phyloP scores from a whole-genome alignment of 2,888 invertebrate genomes.

The Iselma pallidipennis region DNA sequence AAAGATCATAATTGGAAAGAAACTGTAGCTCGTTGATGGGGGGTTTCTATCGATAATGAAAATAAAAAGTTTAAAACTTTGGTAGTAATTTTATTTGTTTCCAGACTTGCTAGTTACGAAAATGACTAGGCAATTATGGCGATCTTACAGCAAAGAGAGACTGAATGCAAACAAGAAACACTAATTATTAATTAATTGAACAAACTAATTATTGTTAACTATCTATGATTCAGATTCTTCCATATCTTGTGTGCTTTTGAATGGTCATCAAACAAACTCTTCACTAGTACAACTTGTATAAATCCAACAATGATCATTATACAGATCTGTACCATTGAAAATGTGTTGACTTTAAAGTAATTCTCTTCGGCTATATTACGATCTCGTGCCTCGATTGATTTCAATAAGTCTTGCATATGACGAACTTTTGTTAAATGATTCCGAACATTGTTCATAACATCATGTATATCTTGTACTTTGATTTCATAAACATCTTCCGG shows the following conservation, averaged over 20 bases:
- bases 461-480: constrained; percentile 67
- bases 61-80: too few species aligned
- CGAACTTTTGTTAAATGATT: constrained; percentile 65
- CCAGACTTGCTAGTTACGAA: neutral
- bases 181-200: too few species aligned
- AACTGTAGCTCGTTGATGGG: constrained; percentile 45
- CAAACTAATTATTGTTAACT: neutral
- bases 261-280: constrained; percentile 72
- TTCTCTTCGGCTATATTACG: constrained; percentile 81
- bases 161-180: neutral
- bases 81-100: neutral
- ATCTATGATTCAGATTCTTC: constrained; percentile 41
- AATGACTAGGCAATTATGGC: neutral
- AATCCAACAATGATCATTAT: constrained; percentile 75
- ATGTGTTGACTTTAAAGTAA: constrained; percentile 78
- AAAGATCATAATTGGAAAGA: constrained; percentile 58
- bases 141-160: neutral
- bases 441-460: constrained; percentile 66
- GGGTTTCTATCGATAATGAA: too few species aligned
- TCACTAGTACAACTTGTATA: constrained; percentile 78
- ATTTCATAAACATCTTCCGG: constrained; percentile 63
- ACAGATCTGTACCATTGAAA: constrained; percentile 74
- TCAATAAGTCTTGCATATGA: constrained; percentile 70
- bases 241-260: constrained; percentile 50
- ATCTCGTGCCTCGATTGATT: constrained; percentile 79